phyloP scores from a whole-genome alignment of 2,797 vertebrate species.

The Pygocentrus nattereri region DNA sequence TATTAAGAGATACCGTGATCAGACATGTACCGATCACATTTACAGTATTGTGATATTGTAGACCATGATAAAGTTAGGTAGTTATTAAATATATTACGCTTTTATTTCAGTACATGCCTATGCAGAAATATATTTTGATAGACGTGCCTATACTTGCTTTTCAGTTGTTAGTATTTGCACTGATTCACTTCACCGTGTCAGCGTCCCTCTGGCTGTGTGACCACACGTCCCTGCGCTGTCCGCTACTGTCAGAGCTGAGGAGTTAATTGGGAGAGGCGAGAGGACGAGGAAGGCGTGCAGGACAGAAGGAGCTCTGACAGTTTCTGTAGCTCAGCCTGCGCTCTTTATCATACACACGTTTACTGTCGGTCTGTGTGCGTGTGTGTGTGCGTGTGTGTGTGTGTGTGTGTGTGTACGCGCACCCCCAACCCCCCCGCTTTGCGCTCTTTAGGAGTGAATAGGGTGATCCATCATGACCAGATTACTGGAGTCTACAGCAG shows the following conservation, averaged over 20 bases:
- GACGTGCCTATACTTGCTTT: background rate
- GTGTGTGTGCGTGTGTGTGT: too few species aligned
- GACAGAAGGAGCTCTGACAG: conserved; percentile 4
- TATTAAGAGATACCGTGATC: too few species aligned
- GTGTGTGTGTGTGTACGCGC: too few species aligned
- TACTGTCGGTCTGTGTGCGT: conserved; percentile 7
- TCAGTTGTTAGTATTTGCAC: background rate
- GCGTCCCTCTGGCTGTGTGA: conserved; percentile 70
- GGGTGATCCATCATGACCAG: conserved; percentile 41
- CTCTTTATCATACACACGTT: conserved; percentile 20
- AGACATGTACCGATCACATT: too few species aligned
- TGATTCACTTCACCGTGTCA: conserved; percentile 38
- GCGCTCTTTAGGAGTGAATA: conserved; percentile 32
- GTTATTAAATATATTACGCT: too few species aligned
- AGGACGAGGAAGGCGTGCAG: conserved; percentile 50
- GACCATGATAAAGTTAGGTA: too few species aligned
- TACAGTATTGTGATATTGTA: too few species aligned
- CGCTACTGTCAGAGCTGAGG: conserved; percentile 72
- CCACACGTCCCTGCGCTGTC: conserved; percentile 49
- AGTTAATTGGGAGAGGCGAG: conserved; percentile 80
- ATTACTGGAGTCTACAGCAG: conserved; percentile 21
- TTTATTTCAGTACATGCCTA: too few species aligned
- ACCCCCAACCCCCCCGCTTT: too few species aligned
- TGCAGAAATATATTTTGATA: too few species aligned
- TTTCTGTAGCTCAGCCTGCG: background rate